phyloP scores from a whole-genome alignment of 2,888 invertebrate genomes.

The Chesias legatella region DNA sequence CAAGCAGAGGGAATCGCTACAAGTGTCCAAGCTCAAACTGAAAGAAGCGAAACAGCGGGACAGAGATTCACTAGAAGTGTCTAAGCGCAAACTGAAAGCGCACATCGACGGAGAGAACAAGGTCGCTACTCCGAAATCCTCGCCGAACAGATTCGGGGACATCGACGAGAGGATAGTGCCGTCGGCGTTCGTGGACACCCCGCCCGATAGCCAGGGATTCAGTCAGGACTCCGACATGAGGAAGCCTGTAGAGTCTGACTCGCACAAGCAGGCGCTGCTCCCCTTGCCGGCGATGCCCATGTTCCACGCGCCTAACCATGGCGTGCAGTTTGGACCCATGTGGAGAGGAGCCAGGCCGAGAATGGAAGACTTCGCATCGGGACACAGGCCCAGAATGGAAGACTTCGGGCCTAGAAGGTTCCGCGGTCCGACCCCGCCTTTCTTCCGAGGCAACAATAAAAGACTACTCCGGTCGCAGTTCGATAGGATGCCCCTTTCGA shows the following conservation, averaged over 20 bases:
- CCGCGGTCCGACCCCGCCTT: slow-evolving; percentile 53
- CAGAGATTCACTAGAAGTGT: slow-evolving; percentile 80
- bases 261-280: slow-evolving; percentile 33
- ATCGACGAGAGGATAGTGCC: slow-evolving; percentile 75
- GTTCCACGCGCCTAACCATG: slow-evolving; percentile 13
- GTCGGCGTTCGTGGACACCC: slow-evolving; percentile 49
- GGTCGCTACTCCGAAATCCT: slow-evolving; percentile 69
- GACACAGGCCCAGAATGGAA: slow-evolving; percentile 52
- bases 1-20: slow-evolving; percentile 84
- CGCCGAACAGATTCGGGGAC: slow-evolving; percentile 71
- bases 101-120: slow-evolving; percentile 64
- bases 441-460: slow-evolving; percentile 58
- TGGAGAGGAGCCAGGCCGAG: slow-evolving; percentile 63
- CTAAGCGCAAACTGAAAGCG: slow-evolving; percentile 65
- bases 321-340: slow-evolving; percentile 40
- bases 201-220: slow-evolving; percentile 51
- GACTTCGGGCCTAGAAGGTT: slow-evolving; percentile 58
- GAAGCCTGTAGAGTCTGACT: slow-evolving; percentile 31
- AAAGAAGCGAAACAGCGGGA: slow-evolving; percentile 85
- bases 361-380: slow-evolving; percentile 52
- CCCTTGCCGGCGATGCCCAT: slow-evolving; percentile 44
- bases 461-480: slow-evolving; percentile 49
- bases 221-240: slow-evolving; percentile 68
- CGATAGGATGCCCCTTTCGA: slow-evolving; percentile 36
- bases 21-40: slow-evolving; percentile 82